These are phyloP conservation scores for Mastomys natalensis DNA, from an alignment of 2,113 vertebrate species.

Conservation along the genomic window DNA sequence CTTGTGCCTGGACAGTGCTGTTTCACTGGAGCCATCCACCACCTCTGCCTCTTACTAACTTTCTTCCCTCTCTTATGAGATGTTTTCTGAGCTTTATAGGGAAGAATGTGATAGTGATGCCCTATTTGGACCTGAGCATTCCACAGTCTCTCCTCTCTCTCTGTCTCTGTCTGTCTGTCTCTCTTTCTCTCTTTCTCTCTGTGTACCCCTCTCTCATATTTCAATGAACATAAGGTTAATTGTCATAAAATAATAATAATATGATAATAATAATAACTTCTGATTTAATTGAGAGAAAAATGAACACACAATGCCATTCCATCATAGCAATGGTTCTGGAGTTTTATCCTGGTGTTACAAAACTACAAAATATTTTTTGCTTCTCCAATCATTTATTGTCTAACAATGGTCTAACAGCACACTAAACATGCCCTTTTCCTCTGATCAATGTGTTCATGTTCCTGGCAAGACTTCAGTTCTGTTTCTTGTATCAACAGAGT, in stretches of 20 bases:
- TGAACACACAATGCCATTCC: background rate
- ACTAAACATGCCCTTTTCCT: background rate
- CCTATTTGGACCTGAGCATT: background rate
- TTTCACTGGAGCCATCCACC: background rate
- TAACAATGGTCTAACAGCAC: background rate
- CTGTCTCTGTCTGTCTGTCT: background rate
- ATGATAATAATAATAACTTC: background rate
- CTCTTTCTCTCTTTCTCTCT: background rate
- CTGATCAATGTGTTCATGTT: background rate
- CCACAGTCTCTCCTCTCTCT: background rate
- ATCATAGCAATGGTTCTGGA: background rate
- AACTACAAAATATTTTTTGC: background rate
- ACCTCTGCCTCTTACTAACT: background rate
- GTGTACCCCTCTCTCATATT: background rate
- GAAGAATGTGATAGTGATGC: background rate
- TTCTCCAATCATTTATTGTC: background rate
- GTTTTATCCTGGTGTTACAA: background rate
- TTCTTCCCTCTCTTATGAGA: background rate
- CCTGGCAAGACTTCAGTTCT: background rate
- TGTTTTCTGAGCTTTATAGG: background rate
- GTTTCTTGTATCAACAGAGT: background rate
- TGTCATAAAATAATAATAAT: too few species aligned
- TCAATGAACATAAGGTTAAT: background rate
- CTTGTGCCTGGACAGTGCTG: background rate
- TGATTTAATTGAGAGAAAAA: background rate